A percentile compares a stretch with the other conserved stretches of the same genome.
These are phyloP conservation scores for Tachyglossus aculeatus DNA, from an alignment of 2,797 vertebrate species.

Conservation along the genomic window DNA sequence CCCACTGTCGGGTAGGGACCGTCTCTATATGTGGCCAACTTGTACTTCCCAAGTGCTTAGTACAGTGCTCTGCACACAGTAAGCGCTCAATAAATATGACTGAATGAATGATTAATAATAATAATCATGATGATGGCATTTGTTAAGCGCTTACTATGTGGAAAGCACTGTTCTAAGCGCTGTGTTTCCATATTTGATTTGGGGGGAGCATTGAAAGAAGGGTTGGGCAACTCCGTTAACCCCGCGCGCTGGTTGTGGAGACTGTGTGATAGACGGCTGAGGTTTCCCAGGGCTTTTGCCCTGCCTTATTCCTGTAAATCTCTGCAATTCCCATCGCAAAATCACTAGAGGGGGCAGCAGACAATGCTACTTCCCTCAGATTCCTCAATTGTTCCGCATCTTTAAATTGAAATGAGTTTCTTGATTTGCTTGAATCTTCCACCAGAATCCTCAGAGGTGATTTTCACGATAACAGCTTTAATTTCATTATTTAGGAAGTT, in stretches of 20 bases:
- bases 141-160: too few relatives aligned
- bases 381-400: background rate
- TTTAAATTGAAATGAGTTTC: background rate
- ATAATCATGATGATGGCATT: too few relatives aligned
- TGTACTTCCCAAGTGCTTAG: too few relatives aligned
- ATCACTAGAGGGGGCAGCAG: conserved; percentile 56
- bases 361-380: conserved; percentile 40
- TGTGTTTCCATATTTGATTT: too few relatives aligned
- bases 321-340: conserved; percentile 31
- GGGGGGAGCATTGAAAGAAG: too few relatives aligned
- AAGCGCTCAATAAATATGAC: too few relatives aligned
- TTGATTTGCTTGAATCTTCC: background rate
- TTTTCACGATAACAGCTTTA: conserved; percentile 7
- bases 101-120: too few relatives aligned
- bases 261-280: background rate
- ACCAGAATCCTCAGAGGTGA: background rate
- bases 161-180: too few relatives aligned
- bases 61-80: too few relatives aligned
- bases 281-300: rapidly evolving
- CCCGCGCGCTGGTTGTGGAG: rapidly evolving
- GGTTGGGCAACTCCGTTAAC: too few relatives aligned
- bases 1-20: too few relatives aligned
- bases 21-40: too few relatives aligned
- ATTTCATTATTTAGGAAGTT: conserved; percentile 32
- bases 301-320: background rate